Evolutionary conservation across 2,888 invertebrate genomes (phyloP).

Genomic region (Arctia plantaginis): DNA sequence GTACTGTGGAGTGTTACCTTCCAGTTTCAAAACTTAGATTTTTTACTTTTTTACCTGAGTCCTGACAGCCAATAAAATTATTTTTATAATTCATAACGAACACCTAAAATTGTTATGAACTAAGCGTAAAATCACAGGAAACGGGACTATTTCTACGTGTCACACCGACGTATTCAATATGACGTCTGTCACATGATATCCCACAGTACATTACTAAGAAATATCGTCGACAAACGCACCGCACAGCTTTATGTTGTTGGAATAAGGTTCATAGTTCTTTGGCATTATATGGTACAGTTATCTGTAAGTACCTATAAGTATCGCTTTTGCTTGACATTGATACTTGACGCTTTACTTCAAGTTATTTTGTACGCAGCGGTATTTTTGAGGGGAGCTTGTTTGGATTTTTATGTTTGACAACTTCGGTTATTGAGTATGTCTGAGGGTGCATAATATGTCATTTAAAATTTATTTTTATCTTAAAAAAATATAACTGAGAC

Average conservation of each 20-base stretch:
- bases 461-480: background rate
- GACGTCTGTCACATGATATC: slow-evolving; percentile 69
- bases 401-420: slow-evolving; percentile 37
- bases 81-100: slow-evolving; percentile 13
- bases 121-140: slow-evolving; percentile 64
- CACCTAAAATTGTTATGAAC: slow-evolving; percentile 45
- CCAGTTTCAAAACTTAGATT: background rate
- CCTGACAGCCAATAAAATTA: background rate
- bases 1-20: background rate
- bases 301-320: slow-evolving; percentile 57
- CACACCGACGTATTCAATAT: slow-evolving; percentile 65
- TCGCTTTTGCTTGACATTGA: slow-evolving; percentile 73
- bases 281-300: slow-evolving; percentile 38
- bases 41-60: slow-evolving; percentile 6
- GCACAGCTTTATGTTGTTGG: slow-evolving; percentile 22
- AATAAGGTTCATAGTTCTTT: slow-evolving; percentile 49
- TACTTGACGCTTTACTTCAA: slow-evolving; percentile 64
- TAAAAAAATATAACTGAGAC: background rate
- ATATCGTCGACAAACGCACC: slow-evolving; percentile 21
- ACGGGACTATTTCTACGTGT: slow-evolving; percentile 68
- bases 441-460: background rate
- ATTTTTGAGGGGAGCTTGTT: slow-evolving; percentile 57
- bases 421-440: slow-evolving; percentile 29
- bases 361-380: slow-evolving; percentile 65
- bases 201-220: slow-evolving; percentile 52